phyloP scores from a whole-genome alignment of 1,140 invertebrate species.

The Cotesia chilonis region DNA sequence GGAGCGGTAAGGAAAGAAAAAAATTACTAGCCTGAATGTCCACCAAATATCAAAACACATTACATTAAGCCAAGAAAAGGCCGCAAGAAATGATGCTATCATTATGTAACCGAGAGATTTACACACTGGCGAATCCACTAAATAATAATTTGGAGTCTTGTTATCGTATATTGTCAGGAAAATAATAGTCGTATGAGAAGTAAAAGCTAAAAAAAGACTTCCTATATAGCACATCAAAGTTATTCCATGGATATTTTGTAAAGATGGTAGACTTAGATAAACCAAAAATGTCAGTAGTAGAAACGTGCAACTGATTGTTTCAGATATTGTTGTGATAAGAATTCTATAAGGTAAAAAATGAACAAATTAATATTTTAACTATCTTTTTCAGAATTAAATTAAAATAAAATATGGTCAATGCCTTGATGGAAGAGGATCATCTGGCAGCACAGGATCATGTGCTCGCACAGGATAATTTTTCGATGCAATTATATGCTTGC shows the following conservation, averaged over 20 bases:
- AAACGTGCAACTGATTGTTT: constrained; percentile 65
- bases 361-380: too few species aligned
- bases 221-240: constrained; percentile 74
- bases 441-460: not conserved
- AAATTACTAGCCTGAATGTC: constrained; percentile 66
- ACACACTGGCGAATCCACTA: constrained; percentile 36
- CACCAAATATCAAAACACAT: constrained; percentile 76
- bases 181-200: constrained; percentile 63
- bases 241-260: constrained; percentile 76
- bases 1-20: too few species aligned
- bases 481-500: not conserved
- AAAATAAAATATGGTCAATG: too few species aligned
- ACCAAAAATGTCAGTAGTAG: constrained; percentile 72
- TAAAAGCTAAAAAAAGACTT: constrained; percentile 71
- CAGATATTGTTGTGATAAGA: constrained; percentile 36
- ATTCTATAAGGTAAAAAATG: constrained; percentile 33
- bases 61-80: constrained; percentile 78
- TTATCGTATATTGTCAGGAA: constrained; percentile 31
- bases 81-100: constrained; percentile 65
- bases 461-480: not conserved
- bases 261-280: constrained; percentile 69
- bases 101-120: constrained; percentile 50
- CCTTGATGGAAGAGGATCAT: too few species aligned
- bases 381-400: too few species aligned
- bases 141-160: not conserved